phyloP scores from a whole-genome alignment of 1,140 invertebrate species.

The Proctacanthus coquilletti region DNA sequence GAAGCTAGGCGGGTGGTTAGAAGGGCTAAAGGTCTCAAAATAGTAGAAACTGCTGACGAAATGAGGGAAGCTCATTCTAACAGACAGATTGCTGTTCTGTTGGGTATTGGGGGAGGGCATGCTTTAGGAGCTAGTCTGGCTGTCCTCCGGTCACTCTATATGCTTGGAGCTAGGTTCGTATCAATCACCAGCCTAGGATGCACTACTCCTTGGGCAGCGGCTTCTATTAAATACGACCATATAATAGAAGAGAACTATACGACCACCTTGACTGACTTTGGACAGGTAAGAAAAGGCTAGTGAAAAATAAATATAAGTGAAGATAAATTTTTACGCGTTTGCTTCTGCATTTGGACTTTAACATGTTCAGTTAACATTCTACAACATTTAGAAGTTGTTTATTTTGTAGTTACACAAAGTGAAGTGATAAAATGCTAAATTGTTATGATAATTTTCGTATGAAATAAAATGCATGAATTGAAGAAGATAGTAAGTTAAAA shows the following conservation, averaged over 20 bases:
- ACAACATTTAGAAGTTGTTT: too few relatives aligned
- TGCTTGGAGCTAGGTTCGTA: slow-evolving; percentile 53
- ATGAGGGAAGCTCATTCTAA: slow-evolving; percentile 43
- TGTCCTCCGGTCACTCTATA: slow-evolving; percentile 51
- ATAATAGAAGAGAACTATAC: slow-evolving; percentile 25
- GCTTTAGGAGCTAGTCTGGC: slow-evolving; percentile 55
- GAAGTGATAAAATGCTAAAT: too few relatives aligned
- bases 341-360: too few relatives aligned
- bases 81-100: slow-evolving; percentile 48
- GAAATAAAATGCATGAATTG: too few relatives aligned
- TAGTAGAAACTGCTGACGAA: slow-evolving; percentile 30
- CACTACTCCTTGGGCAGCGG: slow-evolving; percentile 49
- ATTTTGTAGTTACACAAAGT: too few relatives aligned
- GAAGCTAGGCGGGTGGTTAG: slow-evolving; percentile 37
- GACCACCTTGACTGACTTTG: slow-evolving; percentile 31
- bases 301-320: too few relatives aligned
- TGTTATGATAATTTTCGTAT: too few relatives aligned
- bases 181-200: slow-evolving; percentile 55
- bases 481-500: too few relatives aligned
- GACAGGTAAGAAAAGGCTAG: slow-evolving; percentile 29
- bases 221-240: slow-evolving; percentile 20
- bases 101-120: slow-evolving; percentile 60
- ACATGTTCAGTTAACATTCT: too few relatives aligned
- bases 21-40: slow-evolving; percentile 19
- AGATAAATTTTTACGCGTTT: too few relatives aligned